Conservation (phyloP, 35 echinoderm and acorn worm species). For the Apostichopus japonicus region DNA sequence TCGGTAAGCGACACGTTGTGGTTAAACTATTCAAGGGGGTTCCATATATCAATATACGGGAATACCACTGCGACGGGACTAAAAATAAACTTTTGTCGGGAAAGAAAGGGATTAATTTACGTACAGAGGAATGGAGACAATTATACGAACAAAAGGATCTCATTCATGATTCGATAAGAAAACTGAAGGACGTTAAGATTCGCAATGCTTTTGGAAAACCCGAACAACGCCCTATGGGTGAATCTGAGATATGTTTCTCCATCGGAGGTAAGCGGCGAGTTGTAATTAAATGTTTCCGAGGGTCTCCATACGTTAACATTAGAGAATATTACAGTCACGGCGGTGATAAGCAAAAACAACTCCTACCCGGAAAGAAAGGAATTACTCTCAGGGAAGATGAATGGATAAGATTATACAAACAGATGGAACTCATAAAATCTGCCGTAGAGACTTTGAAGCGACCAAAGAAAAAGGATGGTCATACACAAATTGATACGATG, state of each 20-base stretch:
- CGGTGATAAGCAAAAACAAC: background rate
- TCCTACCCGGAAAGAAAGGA: constrained; percentile 25
- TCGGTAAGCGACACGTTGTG: background rate
- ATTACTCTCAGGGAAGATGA: background rate
- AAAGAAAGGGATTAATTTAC: constrained; percentile 23
- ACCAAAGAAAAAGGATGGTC: background rate
- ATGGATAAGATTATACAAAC: constrained; percentile 1
- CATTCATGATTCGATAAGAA: background rate
- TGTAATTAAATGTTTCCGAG: background rate
- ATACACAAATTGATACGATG: background rate
- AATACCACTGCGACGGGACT: background rate
- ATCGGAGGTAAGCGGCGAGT: background rate
- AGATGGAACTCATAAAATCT: background rate
- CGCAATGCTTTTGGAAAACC: background rate
- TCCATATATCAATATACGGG: background rate
- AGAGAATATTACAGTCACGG: background rate
- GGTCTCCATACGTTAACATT: background rate
- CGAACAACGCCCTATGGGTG: background rate
- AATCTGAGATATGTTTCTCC: background rate
- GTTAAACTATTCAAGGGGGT: background rate
- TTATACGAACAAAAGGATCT: constrained; percentile 3
- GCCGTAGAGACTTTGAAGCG: background rate
- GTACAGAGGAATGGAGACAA: background rate
- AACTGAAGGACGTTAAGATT: background rate
- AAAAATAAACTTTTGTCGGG: background rate